A percentile compares a stretch with the other conserved stretches of the same genome.
Conservation (phyloP, 2,797 vertebrate genomes). For the Meriones psammophilus region DNA sequence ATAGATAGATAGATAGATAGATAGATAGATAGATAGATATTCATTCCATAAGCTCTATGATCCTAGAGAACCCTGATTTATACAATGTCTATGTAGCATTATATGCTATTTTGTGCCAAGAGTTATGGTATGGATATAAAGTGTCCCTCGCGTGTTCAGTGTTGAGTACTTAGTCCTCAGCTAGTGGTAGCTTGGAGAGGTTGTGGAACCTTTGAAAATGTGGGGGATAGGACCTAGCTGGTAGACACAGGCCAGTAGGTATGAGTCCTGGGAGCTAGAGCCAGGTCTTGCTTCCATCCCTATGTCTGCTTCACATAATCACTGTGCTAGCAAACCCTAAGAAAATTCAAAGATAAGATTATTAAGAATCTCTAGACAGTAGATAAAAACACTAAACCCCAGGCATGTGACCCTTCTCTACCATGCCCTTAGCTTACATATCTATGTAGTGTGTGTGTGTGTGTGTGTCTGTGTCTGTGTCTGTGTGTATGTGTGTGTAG, state of each 20-base stretch:
- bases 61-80: no score
- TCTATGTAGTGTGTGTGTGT: neutral
- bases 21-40: neutral
- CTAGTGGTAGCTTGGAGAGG: neutral
- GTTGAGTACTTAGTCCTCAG: neutral
- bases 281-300: neutral
- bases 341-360: neutral
- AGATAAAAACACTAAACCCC: neutral
- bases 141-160: neutral
- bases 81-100: neutral
- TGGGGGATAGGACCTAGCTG: neutral
- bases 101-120: neutral
- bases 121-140: neutral
- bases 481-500: no score
- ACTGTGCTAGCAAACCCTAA: neutral
- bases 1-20: neutral
- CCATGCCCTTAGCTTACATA: neutral
- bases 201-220: no score
- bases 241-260: neutral
- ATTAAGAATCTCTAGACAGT: neutral
- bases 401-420: neutral
- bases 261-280: neutral
- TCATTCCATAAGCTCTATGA: neutral
- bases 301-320: neutral
- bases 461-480: no score